Conservation (phyloP, 2,888 invertebrate genomes). For the Diaphora mendica region DNA sequence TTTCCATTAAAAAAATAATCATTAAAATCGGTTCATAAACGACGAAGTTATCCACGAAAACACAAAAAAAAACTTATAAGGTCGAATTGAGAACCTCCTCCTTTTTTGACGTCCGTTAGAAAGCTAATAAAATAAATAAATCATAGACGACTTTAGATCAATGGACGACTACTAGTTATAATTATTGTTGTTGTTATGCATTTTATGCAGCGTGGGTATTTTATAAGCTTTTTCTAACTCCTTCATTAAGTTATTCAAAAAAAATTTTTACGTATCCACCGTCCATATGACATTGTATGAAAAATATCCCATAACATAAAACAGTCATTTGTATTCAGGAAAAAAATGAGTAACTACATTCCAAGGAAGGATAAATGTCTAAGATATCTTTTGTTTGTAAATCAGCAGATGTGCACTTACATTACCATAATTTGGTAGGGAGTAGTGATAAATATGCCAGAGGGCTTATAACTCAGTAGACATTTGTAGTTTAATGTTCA, state of each 20-base stretch:
- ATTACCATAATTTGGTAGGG: constrained; percentile 41
- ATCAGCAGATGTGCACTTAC: constrained; percentile 31
- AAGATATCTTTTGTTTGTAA: constrained; percentile 19
- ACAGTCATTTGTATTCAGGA: constrained; percentile 15
- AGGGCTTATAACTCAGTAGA: constrained; percentile 14
- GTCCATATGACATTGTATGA: neutral
- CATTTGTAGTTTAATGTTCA: neutral
- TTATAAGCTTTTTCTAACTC: too few relatives aligned
- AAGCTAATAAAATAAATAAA: too few relatives aligned
- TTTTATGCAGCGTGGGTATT: too few relatives aligned
- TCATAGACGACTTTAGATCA: too few relatives aligned
- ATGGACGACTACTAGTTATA: too few relatives aligned
- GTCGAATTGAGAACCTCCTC: too few relatives aligned
- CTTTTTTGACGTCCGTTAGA: too few relatives aligned
- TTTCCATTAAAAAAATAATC: too few relatives aligned
- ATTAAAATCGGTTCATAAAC: too few relatives aligned
- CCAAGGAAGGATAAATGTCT: constrained; percentile 21
- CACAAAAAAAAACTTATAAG: too few relatives aligned
- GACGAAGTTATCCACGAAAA: too few relatives aligned
- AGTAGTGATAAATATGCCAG: constrained; percentile 40
- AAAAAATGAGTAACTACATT: constrained; percentile 22
- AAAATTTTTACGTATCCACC: neutral
- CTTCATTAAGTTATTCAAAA: neutral
- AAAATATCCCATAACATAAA: constrained; percentile 1
- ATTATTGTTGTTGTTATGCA: too few relatives aligned